Conservation (phyloP, 2,797 vertebrate genomes). For the Mastacembelus armatus region DNA sequence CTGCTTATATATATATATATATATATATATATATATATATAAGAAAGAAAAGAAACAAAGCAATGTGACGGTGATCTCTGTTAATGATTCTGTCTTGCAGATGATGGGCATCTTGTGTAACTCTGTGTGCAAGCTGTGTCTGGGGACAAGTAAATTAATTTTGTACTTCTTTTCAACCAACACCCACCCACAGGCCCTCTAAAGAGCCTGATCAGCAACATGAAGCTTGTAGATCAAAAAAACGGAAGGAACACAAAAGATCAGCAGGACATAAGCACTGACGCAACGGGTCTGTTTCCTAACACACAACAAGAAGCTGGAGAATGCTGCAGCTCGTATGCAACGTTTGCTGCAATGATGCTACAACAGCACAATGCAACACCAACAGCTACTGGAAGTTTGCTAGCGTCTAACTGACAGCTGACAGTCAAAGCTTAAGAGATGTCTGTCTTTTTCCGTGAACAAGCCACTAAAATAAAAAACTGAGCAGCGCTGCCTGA, state of each 20-base stretch:
- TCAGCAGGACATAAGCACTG: constrained; percentile 63
- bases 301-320: constrained; percentile 49
- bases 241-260: constrained; percentile 59
- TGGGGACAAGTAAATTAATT: constrained; percentile 37
- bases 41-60: too few relatives aligned
- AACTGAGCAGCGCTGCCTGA: background rate
- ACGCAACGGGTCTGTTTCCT: constrained; percentile 54
- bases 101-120: constrained; percentile 35
- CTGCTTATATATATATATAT: too few relatives aligned
- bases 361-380: constrained; percentile 11
- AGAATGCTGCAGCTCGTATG: constrained; percentile 22
- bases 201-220: constrained; percentile 52
- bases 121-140: constrained; percentile 43
- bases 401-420: constrained; percentile 35
- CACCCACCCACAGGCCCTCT: constrained; percentile 17
- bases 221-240: constrained; percentile 67
- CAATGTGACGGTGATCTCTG: constrained; percentile 41
- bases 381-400: constrained; percentile 19
- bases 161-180: constrained; percentile 21
- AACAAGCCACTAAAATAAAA: constrained; percentile 2
- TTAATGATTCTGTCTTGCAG: constrained; percentile 43
- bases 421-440: background rate
- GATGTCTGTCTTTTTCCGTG: constrained; percentile 4
- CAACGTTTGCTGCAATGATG: constrained; percentile 47
- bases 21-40: too few relatives aligned